Evolutionary conservation across 2,113 vertebrate genomes (phyloP), one percentile per base, ranked within the genome.

Genomic region (Phyllostomus hastatus): DNA sequence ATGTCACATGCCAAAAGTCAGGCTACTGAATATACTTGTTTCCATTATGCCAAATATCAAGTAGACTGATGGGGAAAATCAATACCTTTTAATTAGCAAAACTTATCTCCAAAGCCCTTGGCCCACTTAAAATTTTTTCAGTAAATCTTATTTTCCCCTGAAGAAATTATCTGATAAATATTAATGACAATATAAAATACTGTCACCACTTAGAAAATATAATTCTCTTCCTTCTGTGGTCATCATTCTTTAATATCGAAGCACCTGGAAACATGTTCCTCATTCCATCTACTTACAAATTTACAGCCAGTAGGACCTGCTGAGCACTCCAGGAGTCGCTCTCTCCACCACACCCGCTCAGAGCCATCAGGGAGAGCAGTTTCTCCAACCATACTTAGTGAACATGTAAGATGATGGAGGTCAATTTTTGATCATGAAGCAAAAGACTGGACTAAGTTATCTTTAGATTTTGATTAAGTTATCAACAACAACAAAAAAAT

Each of bases 231-330:
- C 92, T 78, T 91, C 82, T 54, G 54, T 67, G 28, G 48, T 31
- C 69, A 33, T n/a, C 88, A 96, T 31, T 86, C 93, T 82, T 82
- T 43, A 88, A 88, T 5, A 28, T 73, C 84, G 95, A 80, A 43
- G 92, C 80, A 82, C 76, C 48, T 35, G n/a, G 9, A n/a, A 50
- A 54, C 10, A 83, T 73, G 89, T 67, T 81, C 38, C 61, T 43
- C 35, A 61, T 57, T 59, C 48, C 4, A 0, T 5, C 61, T 84
- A 93, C 87, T 93, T 75, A 84, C 28, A 7, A 48, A 88, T 50
- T 54, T 43, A 50, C 57, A 95, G 84, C 41, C 87, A 90, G 38
- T 11, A 76, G 69, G 31, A 88, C 76, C 61, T 85, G 14, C 16
- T 33, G 81, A 0, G 16, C 15, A 50, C 84, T 10, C 72, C 85